phyloP scores from a whole-genome alignment of 2,888 invertebrate species.

The Encarsia formosa region DNA sequence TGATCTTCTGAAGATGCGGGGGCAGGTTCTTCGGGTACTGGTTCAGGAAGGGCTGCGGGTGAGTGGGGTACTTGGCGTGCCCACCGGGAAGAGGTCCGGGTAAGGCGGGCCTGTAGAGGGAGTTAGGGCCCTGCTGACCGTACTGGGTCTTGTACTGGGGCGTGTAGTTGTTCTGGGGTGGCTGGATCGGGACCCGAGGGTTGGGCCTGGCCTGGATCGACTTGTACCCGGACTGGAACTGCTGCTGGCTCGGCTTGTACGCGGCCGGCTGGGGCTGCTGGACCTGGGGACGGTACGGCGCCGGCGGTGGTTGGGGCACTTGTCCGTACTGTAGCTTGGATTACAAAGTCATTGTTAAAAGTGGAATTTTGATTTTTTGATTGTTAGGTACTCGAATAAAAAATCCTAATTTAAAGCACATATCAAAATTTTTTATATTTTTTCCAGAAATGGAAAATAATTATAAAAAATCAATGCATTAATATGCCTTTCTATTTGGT shows the following conservation, averaged over 20 bases:
- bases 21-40: constrained; percentile 33
- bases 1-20: constrained; percentile 33
- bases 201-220: constrained; percentile 21
- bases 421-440: no score
- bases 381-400: no score
- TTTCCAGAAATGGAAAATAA: no score
- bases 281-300: background rate
- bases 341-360: no score
- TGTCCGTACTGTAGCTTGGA: constrained; percentile 35
- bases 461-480: no score
- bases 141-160: constrained; percentile 21
- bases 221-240: no score
- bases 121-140: constrained; percentile 28
- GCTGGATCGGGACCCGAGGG: constrained; percentile 21
- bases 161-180: constrained; percentile 18
- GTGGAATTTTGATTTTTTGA: no score
- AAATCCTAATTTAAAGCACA: no score
- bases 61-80: background rate
- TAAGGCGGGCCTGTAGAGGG: constrained; percentile 22
- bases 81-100: background rate
- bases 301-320: constrained; percentile 37
- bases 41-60: constrained; percentile 12
- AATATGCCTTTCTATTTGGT: no score
- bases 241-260: no score
- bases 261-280: background rate